These are phyloP conservation scores for Eulacestoma nigropectus DNA, from an alignment of 2,113 vertebrate genomes.

Conservation along the genomic window DNA sequence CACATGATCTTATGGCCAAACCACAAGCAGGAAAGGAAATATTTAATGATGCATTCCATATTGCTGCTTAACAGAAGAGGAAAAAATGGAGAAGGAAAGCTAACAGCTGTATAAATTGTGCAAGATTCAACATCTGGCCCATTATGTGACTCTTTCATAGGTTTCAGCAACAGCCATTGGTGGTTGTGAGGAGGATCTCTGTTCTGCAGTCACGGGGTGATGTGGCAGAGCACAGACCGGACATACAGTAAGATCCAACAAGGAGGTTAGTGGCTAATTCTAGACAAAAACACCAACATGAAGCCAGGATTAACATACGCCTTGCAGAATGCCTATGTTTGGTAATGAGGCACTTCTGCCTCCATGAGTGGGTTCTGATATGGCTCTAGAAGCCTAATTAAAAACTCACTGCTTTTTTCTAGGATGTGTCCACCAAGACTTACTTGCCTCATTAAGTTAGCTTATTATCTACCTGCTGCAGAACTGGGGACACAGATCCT, in stretches of 20 bases:
- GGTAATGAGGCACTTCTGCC: background rate
- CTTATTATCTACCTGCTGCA: background rate
- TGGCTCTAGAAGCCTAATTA: background rate
- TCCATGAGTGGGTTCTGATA: background rate
- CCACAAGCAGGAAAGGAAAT: background rate
- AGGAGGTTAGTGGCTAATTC: background rate
- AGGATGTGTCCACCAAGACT: background rate
- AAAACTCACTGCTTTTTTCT: background rate
- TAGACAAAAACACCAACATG: background rate
- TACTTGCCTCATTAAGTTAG: background rate
- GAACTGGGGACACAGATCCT: background rate
- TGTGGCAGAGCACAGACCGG: fast-evolving
- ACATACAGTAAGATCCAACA: background rate
- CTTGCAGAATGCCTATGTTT: background rate
- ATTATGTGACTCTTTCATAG: fast-evolving
- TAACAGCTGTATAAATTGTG: background rate
- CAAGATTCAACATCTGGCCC: background rate
- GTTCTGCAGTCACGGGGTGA: background rate
- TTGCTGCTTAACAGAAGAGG: background rate
- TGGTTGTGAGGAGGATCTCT: background rate
- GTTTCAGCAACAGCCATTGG: fast-evolving
- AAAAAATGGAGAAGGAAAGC: background rate
- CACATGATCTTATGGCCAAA: background rate
- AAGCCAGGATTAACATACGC: background rate
- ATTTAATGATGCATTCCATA: background rate